Percentiles rank a stretch among this genome's conserved stretches.
phyloP scores from a whole-genome alignment of 2,797 vertebrate species.

The Sebastes trivittatus region DNA sequence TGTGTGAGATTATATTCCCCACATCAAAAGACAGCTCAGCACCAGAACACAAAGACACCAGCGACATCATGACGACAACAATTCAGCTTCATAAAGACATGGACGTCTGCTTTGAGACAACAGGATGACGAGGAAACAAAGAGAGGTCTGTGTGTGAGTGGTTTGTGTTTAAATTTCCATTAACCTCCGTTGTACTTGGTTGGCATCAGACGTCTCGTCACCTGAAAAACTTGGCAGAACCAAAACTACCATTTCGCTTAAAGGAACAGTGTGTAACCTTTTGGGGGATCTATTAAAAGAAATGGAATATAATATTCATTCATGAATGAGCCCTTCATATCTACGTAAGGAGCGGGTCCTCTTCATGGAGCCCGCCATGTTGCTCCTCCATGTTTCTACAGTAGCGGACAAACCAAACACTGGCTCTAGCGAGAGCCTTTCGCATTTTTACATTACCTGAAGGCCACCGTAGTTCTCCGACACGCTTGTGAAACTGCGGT shows the following conservation, averaged over 20 bases:
- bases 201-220: background rate
- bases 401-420: too few species aligned
- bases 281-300: too few species aligned
- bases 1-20: background rate
- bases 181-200: background rate
- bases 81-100: background rate
- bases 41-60: conserved; percentile 12
- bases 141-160: background rate
- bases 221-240: background rate
- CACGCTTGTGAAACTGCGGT: too few species aligned
- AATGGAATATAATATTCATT: too few species aligned
- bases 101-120: background rate
- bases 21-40: conserved; percentile 16
- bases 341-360: rapidly evolving
- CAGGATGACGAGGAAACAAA: background rate
- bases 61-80: background rate
- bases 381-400: too few species aligned
- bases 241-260: background rate
- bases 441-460: too few species aligned
- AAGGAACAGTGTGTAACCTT: too few species aligned
- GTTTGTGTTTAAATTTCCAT: background rate
- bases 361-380: too few species aligned
- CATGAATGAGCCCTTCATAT: too few species aligned
- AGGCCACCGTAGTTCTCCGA: too few species aligned
- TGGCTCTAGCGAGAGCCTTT: too few species aligned